These are phyloP conservation scores for Melitaea athalia DNA, from an alignment of 2,888 invertebrate species.

Conservation along the genomic window DNA sequence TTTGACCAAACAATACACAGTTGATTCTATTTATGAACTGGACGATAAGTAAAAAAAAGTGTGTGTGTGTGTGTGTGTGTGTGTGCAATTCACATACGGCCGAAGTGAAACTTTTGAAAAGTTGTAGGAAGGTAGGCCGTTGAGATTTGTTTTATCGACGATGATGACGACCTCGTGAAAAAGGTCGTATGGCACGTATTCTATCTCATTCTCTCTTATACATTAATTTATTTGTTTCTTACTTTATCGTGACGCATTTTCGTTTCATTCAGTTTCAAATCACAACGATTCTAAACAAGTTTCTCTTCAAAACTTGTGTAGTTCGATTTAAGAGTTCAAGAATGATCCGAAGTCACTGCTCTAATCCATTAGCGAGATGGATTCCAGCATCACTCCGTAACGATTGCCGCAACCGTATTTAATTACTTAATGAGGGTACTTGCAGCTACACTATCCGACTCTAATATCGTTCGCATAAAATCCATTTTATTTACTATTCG, in stretches of 20 bases:
- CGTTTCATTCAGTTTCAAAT: too few relatives aligned
- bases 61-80: too few relatives aligned
- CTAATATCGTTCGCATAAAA: constrained; percentile 20
- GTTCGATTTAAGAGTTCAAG: constrained; percentile 23
- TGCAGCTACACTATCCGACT: constrained; percentile 23
- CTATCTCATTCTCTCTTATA: too few relatives aligned
- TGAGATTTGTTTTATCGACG: too few relatives aligned
- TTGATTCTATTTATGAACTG: background rate
- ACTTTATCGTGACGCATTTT: too few relatives aligned
- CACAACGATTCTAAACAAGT: too few relatives aligned
- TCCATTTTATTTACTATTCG: constrained; percentile 25
- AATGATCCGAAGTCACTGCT: constrained; percentile 24
- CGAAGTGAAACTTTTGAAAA: too few relatives aligned
- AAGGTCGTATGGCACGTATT: too few relatives aligned
- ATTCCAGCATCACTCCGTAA: constrained; percentile 34
- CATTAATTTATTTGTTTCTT: too few relatives aligned
- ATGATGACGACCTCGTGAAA: too few relatives aligned
- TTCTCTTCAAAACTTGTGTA: background rate
- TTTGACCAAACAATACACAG: background rate
- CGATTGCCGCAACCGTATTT: constrained; percentile 37
- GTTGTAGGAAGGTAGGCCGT: too few relatives aligned
- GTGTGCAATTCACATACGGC: too few relatives aligned
- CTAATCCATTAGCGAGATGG: constrained; percentile 38
- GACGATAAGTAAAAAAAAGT: background rate
- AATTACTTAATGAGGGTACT: constrained; percentile 39